Evolutionary conservation across 2,113 vertebrate species (phyloP).

Genomic region (Anhinga rufa): DNA sequence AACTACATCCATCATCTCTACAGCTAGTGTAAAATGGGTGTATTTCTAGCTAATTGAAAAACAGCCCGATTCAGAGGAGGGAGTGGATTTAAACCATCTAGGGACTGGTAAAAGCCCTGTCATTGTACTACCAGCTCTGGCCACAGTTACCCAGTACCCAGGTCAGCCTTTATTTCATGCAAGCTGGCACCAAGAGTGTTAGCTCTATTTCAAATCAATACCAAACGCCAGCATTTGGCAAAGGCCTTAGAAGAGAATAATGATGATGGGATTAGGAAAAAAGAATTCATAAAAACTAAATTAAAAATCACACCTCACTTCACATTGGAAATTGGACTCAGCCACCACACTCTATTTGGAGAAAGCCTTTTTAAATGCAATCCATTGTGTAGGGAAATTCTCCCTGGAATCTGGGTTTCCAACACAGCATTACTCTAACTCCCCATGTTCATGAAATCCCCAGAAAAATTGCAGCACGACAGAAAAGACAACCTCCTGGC

Average conservation of each 20-base stretch:
- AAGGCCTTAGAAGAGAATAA: neutral
- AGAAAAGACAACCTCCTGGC: neutral
- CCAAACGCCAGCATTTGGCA: neutral
- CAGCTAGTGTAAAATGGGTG: neutral
- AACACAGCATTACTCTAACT: neutral
- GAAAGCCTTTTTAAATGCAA: neutral
- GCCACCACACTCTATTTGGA: neutral
- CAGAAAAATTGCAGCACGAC: neutral
- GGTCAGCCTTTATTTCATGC: neutral
- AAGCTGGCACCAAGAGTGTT: neutral
- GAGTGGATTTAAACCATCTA: neutral
- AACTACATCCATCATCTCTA: neutral
- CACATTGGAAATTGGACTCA: slow-evolving; percentile 10
- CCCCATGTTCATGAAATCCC: neutral
- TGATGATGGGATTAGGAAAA: neutral
- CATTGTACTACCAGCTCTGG: neutral
- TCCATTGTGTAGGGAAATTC: neutral
- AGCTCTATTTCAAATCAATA: neutral
- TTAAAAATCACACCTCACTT: slow-evolving; percentile 49
- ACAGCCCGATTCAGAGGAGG: neutral
- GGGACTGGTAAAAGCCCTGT: neutral
- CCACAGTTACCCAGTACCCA: neutral
- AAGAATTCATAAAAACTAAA: neutral
- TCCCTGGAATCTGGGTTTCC: neutral
- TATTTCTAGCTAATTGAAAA: neutral